A percentile compares a stretch with the other conserved stretches of the same genome.
Conservation (phyloP, 2,797 vertebrate species). For the Xenentodon cancila region DNA sequence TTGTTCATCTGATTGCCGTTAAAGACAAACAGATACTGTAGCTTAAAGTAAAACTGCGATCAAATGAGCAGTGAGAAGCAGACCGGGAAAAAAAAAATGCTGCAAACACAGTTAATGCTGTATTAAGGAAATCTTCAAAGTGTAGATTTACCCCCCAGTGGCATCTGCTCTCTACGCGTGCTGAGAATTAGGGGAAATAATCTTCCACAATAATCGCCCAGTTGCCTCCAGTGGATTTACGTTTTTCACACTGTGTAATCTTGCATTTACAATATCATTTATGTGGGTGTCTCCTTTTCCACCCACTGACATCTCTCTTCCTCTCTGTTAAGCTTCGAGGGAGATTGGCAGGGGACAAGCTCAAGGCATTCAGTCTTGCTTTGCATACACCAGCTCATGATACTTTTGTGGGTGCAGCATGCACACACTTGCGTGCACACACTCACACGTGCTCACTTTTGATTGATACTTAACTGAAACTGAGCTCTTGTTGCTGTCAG, state of each 20-base stretch:
- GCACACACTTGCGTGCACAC: constrained; percentile 13
- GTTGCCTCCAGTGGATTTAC: constrained; percentile 77
- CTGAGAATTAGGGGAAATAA: constrained; percentile 77
- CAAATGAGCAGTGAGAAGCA: constrained; percentile 36
- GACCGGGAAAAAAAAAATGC: constrained; percentile 56
- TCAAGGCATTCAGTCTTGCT: constrained; percentile 67
- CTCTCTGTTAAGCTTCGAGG: constrained; percentile 65
- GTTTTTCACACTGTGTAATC: constrained; percentile 82
- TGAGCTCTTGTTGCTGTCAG: constrained; percentile 84
- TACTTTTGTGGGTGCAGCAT: constrained; percentile 57
- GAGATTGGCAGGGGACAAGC: constrained; percentile 84
- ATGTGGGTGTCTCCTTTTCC: constrained; percentile 75
- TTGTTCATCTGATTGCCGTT: constrained; percentile 33
- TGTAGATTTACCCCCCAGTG: constrained; percentile 62
- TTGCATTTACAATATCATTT: constrained; percentile 83
- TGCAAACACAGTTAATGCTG: constrained; percentile 49
- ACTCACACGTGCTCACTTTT: constrained; percentile 49
- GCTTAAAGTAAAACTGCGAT: constrained; percentile 25
- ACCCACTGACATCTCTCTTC: constrained; percentile 75
- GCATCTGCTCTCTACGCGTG: constrained; percentile 64
- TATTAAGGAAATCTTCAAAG: constrained; percentile 73
- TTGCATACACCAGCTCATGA: constrained; percentile 70
- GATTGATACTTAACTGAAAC: constrained; percentile 86
- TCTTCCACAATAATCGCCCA: constrained; percentile 75
- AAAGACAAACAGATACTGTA: constrained; percentile 49